Conservation (phyloP, 64 coral and sea anemone species). For the Catalaphyllia jardinei region DNA sequence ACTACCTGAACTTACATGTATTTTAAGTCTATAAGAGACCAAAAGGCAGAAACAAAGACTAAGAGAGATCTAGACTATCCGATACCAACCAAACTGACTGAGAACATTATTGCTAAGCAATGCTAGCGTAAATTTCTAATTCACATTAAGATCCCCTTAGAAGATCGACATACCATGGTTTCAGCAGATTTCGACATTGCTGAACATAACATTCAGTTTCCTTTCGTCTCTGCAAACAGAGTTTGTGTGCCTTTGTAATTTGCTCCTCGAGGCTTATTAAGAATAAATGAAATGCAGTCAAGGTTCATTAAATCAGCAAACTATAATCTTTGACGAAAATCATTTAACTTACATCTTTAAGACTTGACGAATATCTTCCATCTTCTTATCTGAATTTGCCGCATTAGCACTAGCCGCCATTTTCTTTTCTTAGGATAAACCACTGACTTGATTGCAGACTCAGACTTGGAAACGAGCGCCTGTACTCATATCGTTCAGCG, state of each 20-base stretch:
- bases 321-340: not conserved
- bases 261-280: constrained; percentile 17
- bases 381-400: not conserved
- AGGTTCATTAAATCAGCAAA: not conserved
- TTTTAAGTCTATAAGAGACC: too few species aligned
- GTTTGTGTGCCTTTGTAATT: constrained; percentile 2
- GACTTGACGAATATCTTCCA: constrained; percentile 10
- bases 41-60: too few species aligned
- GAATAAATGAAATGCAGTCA: not conserved
- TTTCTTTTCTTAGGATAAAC: not conserved
- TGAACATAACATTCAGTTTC: constrained; percentile 39
- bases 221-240: constrained; percentile 16
- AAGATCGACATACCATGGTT: constrained; percentile 14
- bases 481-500: too few species aligned
- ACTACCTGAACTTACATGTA: too few species aligned
- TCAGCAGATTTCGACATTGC: constrained; percentile 15
- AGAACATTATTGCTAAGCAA: not conserved
- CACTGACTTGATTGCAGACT: not conserved
- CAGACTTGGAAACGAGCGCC: not conserved
- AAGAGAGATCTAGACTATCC: too few species aligned
- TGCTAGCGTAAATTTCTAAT: not conserved
- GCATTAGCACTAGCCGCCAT: not conserved
- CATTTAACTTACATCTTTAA: not conserved
- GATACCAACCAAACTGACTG: not conserved
- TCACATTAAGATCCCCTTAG: too few species aligned